These are phyloP conservation scores for Dryomyza anilis DNA, from an alignment of 2,888 invertebrate genomes.

Conservation along the genomic window DNA sequence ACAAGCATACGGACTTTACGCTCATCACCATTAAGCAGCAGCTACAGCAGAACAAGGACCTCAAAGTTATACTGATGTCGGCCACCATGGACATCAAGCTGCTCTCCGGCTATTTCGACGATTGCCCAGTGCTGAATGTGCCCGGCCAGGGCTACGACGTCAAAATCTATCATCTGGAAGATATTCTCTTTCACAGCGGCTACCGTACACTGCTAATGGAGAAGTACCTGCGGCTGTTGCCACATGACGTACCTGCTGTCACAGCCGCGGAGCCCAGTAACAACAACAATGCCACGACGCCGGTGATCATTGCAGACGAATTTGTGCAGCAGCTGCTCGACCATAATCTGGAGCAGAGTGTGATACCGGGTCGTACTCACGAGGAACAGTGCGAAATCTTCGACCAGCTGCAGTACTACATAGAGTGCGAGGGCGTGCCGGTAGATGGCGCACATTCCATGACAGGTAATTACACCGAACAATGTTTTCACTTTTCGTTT, in stretches of 20 bases:
- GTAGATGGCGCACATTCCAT: constrained; percentile 73
- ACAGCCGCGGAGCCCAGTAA: not conserved
- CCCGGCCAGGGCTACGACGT: constrained; percentile 79
- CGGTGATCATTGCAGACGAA: constrained; percentile 44
- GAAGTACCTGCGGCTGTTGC: constrained; percentile 42
- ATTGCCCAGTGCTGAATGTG: constrained; percentile 76
- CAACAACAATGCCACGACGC: constrained; percentile 1
- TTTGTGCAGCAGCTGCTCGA: constrained; percentile 64
- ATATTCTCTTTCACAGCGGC: constrained; percentile 69
- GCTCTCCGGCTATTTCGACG: constrained; percentile 82
- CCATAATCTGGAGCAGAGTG: constrained; percentile 54
- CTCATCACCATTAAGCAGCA: constrained; percentile 83
- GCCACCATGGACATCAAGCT: constrained; percentile 87
- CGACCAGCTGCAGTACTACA: constrained; percentile 76
- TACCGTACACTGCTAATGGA: constrained; percentile 50
- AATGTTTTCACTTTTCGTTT: not conserved
- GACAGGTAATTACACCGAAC: constrained; percentile 61
- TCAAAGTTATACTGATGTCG: constrained; percentile 91
- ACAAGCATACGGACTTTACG: constrained; percentile 90
- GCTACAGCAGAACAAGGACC: constrained; percentile 70
- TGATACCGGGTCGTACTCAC: constrained; percentile 18
- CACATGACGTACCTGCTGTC: constrained; percentile 2
- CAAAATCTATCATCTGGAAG: constrained; percentile 78
- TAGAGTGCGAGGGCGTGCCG: constrained; percentile 77
- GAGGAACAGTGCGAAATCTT: constrained; percentile 70